Evolutionary conservation across 1,140 invertebrate species (phyloP), one percentile per base, ranked within the genome.

Genomic region (Dreissena rostriformis): DNA sequence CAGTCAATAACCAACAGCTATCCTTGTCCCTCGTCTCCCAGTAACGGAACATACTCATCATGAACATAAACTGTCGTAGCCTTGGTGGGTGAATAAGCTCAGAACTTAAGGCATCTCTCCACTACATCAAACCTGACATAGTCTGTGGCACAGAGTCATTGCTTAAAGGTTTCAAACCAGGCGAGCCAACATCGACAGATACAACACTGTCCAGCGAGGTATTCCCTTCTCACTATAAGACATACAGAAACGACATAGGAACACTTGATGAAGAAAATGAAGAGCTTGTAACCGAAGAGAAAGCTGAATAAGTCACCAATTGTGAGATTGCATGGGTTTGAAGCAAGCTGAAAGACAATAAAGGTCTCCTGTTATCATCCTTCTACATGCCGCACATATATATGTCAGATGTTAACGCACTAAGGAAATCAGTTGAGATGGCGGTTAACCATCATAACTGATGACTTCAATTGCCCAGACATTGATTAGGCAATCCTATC

Each of bases 311-410:
- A 22, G 74, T 77, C 0, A 78, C 66, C 6, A 82, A 87, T 19
- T 85, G 75, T 57, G 86, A 82, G 85, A 66, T 87, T 5, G 49
- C 68, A 68, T 84, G 84, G 80, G 55, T 70, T 1, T 70, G 86
- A 68, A 68, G 84, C 6, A 70, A 84, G 39, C 57, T 24, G 22
- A 68, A 68, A 19, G 67, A 28, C 17, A 68, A 28, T 24, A 68
- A 4, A n/a, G 8, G 24, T 2, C 67, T 68, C 29, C 52, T 10
- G 8, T 61, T 78, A 19, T 55, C 14, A 22, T 78, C 75, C 2
- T 67, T 78, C 28, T 78, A 78, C 63, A 78, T 78, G 75, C 75
- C 65, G 5, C 51, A 78, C 26, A 15, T 61, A 78, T 52, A 78
- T 26, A 66, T 68, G 19, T 7, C 51, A 52, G 63, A 78, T 52